Base-by-base conservation (phyloP, 2,888 invertebrate species). In the Lithophane ornitopus region DNA sequence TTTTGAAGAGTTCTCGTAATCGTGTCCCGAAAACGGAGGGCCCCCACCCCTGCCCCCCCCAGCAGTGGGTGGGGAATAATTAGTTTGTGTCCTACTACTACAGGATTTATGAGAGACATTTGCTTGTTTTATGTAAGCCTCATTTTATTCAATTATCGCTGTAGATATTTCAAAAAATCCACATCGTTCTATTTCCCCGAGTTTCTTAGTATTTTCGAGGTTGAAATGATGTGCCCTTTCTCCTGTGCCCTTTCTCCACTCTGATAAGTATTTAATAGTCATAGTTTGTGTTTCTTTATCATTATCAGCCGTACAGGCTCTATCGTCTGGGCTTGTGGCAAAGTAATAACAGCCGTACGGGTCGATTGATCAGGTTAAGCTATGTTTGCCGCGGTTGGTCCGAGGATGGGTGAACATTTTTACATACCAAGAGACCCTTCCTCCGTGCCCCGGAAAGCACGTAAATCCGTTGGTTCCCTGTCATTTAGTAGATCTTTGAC, bases 61-160 rank as follows among this genome's bases (percentile, higher is more conserved):
- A 4, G 44, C 12, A 54, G 46, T 16, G 74, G 77, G 61, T 52
- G 76, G 75, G 41, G 78, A 77, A 74, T 81, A 86, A 87, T 87
- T 87, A 86, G 66, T 87, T 80, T 77, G 79, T 68, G 76, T 76
- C 86, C 74, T 62, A 83, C 61, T 62, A 83, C 61, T 66, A 65
- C 72, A 70, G 65, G 70, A 58, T 78, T 78, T 78, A 72, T 65
- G 75, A 69, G 69, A 78, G 70, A 54, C 69, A 76, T 74, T 77
- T 61, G 68, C 54, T 72, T 80, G 81, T 75, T 71, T 73, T 75
- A 76, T 74, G 70, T 80, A 69, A 75, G 49, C 70, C 71, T 77
- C 68, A 75, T 77, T 72, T 75, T 76, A 78, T 83, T 87, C 71
- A 76, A 81, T 82, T 62, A 84, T 80, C 70, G 52, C 74, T 26